Base-by-base conservation (phyloP, 2,888 invertebrate genomes). In the Agrochola lota region DNA sequence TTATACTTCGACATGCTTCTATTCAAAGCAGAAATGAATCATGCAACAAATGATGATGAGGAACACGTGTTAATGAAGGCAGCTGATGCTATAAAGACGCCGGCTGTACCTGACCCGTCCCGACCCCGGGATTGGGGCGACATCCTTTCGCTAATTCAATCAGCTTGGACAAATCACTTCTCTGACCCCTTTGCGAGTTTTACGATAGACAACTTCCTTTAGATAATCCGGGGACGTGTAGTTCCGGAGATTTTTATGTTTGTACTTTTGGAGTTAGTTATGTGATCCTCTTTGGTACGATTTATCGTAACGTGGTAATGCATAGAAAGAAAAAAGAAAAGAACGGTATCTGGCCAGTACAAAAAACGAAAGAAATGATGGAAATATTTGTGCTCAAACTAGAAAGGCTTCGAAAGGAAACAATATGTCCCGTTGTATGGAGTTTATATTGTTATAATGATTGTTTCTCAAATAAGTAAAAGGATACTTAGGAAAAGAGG, bases 131-230 rank as follows among this genome's bases (percentile, higher is more conserved):
- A 89, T 88, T 87, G 86, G 83, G 80, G 81, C 89, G 90, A 91
- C 94, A 92, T 93, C 93, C 92, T 93, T 91, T 91, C 85, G 91
- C 92, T 96, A 94, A 95, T 95, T 95, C 92, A 95, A 95, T 96
- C 94, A 94, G 87, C 85, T 80, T 81, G 86, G 82, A 87, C 89
- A 91, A 92, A 92, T 92, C 92, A 89, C 88, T 85, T 75, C 82
- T 68, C 83, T 84, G 88, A 87, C 86, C 90, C 86, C 86, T 82
- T 80, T 2, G 71, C 71, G 68, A 77, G 70, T 74, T 87, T 78
- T 80, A 83, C 86, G 88, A 88, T 87, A 84, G 78, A 83, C 76
- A 69, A 88, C 90, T 90, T 92, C 92, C 92, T 90, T 77, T 76
- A 74, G 78, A 68, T 78, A 78, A 81, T 82, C 70, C 64, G 35